phyloP scores from a whole-genome alignment of 2,888 invertebrate species.

The Halocaridina rubra region DNA sequence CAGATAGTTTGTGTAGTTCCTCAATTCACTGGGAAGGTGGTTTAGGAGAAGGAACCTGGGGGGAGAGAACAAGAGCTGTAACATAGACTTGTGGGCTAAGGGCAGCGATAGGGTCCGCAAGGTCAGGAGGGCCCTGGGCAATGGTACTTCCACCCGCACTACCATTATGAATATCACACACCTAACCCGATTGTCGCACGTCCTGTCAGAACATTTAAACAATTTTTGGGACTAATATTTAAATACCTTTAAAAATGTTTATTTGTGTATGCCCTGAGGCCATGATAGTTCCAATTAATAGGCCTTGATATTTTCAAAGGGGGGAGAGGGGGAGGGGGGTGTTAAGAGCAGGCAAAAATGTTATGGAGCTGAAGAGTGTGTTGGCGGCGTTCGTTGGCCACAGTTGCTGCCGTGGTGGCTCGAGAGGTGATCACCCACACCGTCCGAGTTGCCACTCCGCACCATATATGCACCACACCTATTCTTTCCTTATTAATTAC shows the following conservation, averaged over 20 bases:
- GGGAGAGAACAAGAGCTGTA: background rate
- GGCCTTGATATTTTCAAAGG: no score
- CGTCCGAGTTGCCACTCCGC: slow-evolving; percentile 24
- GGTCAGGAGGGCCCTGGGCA: background rate
- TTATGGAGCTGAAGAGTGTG: no score
- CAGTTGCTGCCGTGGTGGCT: slow-evolving; percentile 37
- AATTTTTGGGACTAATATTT: no score
- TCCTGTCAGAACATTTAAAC: no score
- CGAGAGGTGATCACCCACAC: slow-evolving; percentile 30
- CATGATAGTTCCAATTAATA: no score
- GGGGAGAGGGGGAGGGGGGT: background rate
- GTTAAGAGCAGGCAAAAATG: background rate
- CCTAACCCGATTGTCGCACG: background rate
- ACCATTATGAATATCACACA: background rate
- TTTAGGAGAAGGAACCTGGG: background rate
- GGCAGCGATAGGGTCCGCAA: slow-evolving; percentile 12
- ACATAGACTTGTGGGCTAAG: background rate
- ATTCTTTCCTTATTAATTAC: no score
- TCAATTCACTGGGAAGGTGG: no score
- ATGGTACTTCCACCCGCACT: background rate
- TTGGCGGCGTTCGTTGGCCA: slow-evolving; percentile 17
- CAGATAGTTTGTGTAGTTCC: no score
- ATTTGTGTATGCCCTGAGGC: no score
- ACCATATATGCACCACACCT: slow-evolving; percentile 5
- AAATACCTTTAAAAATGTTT: no score